Conservation (phyloP, 2,113 vertebrate species). For the Sphaerodactylus townsendi region DNA sequence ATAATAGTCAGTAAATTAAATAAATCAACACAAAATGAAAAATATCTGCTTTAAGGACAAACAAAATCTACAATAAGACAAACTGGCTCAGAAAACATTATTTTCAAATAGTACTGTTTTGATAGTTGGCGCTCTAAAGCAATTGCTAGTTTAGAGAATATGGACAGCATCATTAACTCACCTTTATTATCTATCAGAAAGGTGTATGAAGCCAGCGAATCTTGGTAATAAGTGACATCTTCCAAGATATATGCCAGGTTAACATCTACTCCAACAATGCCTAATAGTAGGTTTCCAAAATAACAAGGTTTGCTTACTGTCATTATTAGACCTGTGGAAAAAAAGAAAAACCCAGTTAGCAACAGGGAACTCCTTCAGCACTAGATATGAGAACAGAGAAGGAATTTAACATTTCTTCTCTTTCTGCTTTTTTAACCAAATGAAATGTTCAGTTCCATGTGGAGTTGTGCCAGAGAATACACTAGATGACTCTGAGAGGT, state of each 20-base stretch:
- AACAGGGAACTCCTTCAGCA: neutral
- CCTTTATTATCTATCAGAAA: slow-evolving; percentile 99
- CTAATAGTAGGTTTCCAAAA: slow-evolving; percentile 96
- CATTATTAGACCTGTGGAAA: slow-evolving; percentile 91
- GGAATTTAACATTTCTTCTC: neutral
- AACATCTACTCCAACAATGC: slow-evolving; percentile 96
- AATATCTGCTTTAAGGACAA: neutral
- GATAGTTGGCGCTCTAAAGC: neutral
- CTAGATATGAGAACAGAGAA: neutral
- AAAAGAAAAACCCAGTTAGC: slow-evolving; percentile 8
- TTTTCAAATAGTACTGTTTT: neutral
- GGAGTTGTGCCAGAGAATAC: neutral
- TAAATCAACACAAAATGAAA: neutral
- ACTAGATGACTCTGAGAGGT: neutral
- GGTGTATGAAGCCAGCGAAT: slow-evolving; percentile 95
- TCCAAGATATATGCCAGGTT: slow-evolving; percentile 97
- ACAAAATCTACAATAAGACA: neutral
- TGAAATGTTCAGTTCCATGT: neutral
- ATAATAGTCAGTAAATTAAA: neutral
- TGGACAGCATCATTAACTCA: slow-evolving; percentile 52
- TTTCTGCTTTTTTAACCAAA: neutral
- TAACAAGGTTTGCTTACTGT: slow-evolving; percentile 97
- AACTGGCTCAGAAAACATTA: accelerated
- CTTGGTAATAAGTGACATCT: slow-evolving; percentile 98
- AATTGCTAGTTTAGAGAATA: accelerated